These are phyloP conservation scores for Marcusenius ussheri DNA, from an alignment of 2,113 vertebrate species.

Conservation along the genomic window DNA sequence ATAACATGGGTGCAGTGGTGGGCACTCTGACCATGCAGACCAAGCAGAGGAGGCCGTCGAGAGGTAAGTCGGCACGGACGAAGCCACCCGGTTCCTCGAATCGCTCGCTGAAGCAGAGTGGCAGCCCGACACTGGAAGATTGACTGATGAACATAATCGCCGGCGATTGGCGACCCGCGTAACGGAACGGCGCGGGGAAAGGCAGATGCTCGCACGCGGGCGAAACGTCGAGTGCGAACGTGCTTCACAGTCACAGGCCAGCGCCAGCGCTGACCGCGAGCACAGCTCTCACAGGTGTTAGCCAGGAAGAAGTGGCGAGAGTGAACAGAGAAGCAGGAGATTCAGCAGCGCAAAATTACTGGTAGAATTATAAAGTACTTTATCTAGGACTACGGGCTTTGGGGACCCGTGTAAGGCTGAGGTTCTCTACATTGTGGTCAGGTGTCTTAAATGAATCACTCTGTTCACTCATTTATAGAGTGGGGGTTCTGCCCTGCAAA, in stretches of 20 bases:
- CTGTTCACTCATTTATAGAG: neutral
- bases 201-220: neutral
- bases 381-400: neutral
- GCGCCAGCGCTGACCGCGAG: neutral
- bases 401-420: neutral
- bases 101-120: neutral
- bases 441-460: neutral
- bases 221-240: neutral
- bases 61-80: conserved; percentile 72
- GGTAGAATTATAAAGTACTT: neutral
- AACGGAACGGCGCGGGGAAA: neutral
- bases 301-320: neutral
- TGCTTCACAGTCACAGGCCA: neutral
- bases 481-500: neutral
- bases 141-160: neutral
- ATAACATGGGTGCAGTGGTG: conserved; percentile 93
- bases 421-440: neutral
- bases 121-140: neutral
- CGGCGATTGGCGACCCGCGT: neutral
- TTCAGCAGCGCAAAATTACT: neutral
- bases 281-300: conserved; percentile 10
- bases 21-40: conserved; percentile 95
- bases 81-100: neutral
- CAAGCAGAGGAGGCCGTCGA: conserved; percentile 87
- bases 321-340: neutral